Percentiles rank a stretch among this genome's conserved stretches.
Conservation (phyloP, 2,888 invertebrate genomes). For the Hypena proboscidalis region DNA sequence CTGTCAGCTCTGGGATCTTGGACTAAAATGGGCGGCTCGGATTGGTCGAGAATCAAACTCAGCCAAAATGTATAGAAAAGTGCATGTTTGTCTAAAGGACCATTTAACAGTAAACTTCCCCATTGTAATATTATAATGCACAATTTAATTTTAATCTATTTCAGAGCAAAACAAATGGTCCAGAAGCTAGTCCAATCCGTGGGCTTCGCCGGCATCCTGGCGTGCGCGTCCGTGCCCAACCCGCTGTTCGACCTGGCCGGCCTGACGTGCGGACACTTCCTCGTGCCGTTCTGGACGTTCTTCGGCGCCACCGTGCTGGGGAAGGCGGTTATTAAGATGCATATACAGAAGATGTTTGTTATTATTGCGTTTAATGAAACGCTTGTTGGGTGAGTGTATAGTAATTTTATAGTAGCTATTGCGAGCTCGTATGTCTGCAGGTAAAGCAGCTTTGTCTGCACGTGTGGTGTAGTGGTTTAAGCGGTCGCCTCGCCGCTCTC, state of each 20-base stretch:
- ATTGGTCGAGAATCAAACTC: too few relatives aligned
- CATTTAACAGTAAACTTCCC: too few relatives aligned
- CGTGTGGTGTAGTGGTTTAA: too few relatives aligned
- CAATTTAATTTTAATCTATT: too few relatives aligned
- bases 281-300: slow-evolving; percentile 99
- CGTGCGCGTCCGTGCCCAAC: slow-evolving; percentile 99
- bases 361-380: slow-evolving; percentile 98
- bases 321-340: slow-evolving; percentile 99
- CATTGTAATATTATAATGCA: too few relatives aligned
- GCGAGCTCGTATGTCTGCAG: too few relatives aligned
- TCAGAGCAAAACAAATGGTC: slow-evolving; percentile 93
- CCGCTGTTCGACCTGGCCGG: slow-evolving; percentile 99
- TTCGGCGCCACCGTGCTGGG: slow-evolving; percentile 99
- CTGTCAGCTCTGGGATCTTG: too few relatives aligned
- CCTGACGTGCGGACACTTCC: slow-evolving; percentile 98
- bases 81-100: too few relatives aligned
- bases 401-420: not conserved
- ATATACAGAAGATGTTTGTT: slow-evolving; percentile 98
- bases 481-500: too few relatives aligned
- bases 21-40: too few relatives aligned
- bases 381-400: slow-evolving; percentile 89
- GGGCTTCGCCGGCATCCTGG: slow-evolving; percentile 97
- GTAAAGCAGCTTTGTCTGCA: too few relatives aligned
- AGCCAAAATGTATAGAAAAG: too few relatives aligned
- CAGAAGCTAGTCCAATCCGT: slow-evolving; percentile 96